A percentile compares a stretch with the other conserved stretches of the same genome.
Evolutionary conservation across 2,113 vertebrate species (phyloP).

Genomic region (Peucedramus taeniatus): DNA sequence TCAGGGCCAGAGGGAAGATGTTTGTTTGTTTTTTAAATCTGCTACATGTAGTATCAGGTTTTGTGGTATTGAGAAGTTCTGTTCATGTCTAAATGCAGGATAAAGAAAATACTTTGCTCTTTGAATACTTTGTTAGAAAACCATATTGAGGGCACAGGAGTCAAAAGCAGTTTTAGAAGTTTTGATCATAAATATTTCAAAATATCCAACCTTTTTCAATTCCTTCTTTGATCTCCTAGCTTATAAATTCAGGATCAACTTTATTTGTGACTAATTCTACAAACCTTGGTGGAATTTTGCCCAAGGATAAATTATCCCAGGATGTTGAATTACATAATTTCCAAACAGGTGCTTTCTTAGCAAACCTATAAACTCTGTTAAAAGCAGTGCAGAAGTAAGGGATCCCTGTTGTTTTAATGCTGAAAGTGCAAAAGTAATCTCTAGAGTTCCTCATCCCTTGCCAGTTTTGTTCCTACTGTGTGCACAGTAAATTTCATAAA

Average conservation of each 20-base stretch:
- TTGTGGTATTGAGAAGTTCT: neutral
- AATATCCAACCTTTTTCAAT: neutral
- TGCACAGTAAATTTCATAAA: slow-evolving; percentile 50
- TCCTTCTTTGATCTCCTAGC: neutral
- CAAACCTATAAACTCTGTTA: neutral
- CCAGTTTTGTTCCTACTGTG: neutral
- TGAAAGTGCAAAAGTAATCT: slow-evolving; percentile 3
- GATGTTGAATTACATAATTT: neutral
- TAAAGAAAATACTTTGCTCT: neutral
- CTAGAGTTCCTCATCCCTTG: neutral
- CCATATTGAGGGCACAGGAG: neutral
- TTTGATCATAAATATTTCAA: neutral
- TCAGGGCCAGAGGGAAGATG: neutral
- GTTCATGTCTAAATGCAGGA: neutral
- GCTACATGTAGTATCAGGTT: neutral
- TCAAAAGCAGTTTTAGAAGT: neutral
- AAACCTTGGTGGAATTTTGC: neutral
- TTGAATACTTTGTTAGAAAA: neutral
- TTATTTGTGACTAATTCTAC: neutral
- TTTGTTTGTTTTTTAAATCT: neutral
- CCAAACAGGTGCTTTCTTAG: neutral
- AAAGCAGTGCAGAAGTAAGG: neutral
- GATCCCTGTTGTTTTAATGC: neutral
- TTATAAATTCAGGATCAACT: neutral
- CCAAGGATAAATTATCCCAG: neutral